phyloP scores from a whole-genome alignment of 2,888 invertebrate genomes.

The Neoitamus cyanurus region DNA sequence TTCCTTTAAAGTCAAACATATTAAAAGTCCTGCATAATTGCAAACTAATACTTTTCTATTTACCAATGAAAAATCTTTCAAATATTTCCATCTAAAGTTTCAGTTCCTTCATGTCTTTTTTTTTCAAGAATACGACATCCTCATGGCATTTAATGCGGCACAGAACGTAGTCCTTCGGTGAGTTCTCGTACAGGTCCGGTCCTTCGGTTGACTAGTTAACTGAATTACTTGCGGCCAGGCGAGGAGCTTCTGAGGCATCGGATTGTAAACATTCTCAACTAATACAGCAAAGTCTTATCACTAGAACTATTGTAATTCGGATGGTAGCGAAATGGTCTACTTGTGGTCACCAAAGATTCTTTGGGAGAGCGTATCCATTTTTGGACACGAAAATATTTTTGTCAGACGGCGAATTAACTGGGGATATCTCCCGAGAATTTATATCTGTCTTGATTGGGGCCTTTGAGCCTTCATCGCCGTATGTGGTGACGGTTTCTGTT shows the following conservation, averaged over 20 bases:
- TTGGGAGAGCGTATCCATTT: slow-evolving; percentile 66
- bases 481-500: slow-evolving; percentile 61
- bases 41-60: slow-evolving; percentile 11
- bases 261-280: slow-evolving; percentile 8
- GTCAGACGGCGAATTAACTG: slow-evolving; percentile 55
- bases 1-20: background rate
- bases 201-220: slow-evolving; percentile 15
- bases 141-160: background rate
- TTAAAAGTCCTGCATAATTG: background rate
- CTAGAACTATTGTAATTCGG: slow-evolving; percentile 11
- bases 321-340: background rate
- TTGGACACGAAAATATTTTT: slow-evolving; percentile 65
- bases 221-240: background rate
- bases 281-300: background rate
- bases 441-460: background rate
- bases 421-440: background rate
- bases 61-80: background rate
- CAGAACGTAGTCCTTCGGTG: background rate
- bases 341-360: slow-evolving; percentile 66
- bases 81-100: slow-evolving; percentile 9
- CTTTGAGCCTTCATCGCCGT: slow-evolving; percentile 53
- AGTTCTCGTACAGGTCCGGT: background rate
- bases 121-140: background rate
- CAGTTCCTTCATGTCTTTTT: slow-evolving; percentile 22
- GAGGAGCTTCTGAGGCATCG: background rate